Conservation (phyloP, 2,888 invertebrate species). For the Seira ritae region DNA sequence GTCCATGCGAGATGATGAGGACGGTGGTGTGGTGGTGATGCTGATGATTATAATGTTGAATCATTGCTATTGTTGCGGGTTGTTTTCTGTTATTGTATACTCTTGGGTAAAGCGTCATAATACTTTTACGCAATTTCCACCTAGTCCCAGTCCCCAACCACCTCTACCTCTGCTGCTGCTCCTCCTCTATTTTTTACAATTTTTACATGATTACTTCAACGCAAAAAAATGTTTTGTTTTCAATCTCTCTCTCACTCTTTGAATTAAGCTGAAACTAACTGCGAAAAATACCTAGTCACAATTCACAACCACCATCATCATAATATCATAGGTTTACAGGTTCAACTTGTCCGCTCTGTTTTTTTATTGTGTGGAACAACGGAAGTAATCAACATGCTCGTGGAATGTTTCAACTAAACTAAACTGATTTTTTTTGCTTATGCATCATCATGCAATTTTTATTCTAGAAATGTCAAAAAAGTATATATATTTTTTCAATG, state of each 20-base stretch:
- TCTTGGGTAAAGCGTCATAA: too few species aligned
- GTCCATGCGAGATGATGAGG: too few species aligned
- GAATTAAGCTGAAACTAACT: too few species aligned
- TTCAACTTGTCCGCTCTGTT: too few species aligned
- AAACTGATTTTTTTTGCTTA: slow-evolving; percentile 19
- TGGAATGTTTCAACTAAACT: slow-evolving; percentile 40
- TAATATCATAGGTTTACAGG: too few species aligned
- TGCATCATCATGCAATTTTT: not conserved
- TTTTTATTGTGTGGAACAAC: slow-evolving; percentile 50
- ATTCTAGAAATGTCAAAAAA: slow-evolving; percentile 13
- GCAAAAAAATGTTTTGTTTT: slow-evolving; percentile 27
- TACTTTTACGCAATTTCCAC: not conserved
- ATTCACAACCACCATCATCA: too few species aligned
- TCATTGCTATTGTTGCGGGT: not conserved
- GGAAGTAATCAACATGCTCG: slow-evolving; percentile 56
- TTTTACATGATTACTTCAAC: not conserved
- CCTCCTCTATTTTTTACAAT: not conserved
- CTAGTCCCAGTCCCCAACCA: not conserved
- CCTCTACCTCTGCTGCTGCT: not conserved
- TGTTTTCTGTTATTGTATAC: too few species aligned
- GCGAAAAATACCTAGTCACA: too few species aligned
- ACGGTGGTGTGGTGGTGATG: not conserved
- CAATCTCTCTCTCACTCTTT: slow-evolving; percentile 31
- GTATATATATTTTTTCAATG: too few species aligned
- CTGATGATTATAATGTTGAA: slow-evolving; percentile 15